Evolutionary conservation across 2,888 invertebrate genomes (phyloP).

Genomic region (Augiades crinisus): DNA sequence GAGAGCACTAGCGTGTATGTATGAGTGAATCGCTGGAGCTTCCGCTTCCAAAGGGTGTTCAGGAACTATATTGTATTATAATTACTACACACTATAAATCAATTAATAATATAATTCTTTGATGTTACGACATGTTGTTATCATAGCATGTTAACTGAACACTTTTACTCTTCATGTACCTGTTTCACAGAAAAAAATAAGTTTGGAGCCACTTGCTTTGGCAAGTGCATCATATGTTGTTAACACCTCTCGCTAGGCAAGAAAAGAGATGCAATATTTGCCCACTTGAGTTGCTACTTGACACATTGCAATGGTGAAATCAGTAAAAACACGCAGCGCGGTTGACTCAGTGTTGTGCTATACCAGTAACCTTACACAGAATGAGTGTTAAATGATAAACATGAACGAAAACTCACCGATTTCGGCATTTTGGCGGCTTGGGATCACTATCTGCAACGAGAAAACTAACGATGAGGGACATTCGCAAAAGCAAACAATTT

Average conservation of each 20-base stretch:
- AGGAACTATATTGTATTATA: no score
- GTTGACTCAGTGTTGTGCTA: slow-evolving; percentile 29
- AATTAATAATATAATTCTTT: slow-evolving; percentile 36
- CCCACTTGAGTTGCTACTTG: slow-evolving; percentile 48
- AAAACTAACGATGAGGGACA: slow-evolving; percentile 51
- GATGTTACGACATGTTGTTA: slow-evolving; percentile 43
- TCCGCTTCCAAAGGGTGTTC: no score
- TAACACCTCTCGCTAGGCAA: slow-evolving; percentile 26
- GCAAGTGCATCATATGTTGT: not conserved
- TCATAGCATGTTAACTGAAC: slow-evolving; percentile 33
- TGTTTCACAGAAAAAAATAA: slow-evolving; percentile 23
- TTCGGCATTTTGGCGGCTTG: slow-evolving; percentile 83
- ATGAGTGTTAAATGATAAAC: slow-evolving; percentile 24
- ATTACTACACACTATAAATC: no score
- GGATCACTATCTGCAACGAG: slow-evolving; percentile 75
- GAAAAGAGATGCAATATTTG: slow-evolving; percentile 39
- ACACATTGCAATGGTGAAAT: slow-evolving; percentile 71
- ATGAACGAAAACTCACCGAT: slow-evolving; percentile 77
- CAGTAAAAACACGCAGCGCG: slow-evolving; percentile 54
- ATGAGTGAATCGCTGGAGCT: no score
- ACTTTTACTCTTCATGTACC: slow-evolving; percentile 44
- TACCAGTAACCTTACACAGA: slow-evolving; percentile 19
- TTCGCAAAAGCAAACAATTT: slow-evolving; percentile 42
- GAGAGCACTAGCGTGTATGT: no score
- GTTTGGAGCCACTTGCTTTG: slow-evolving; percentile 1